phyloP scores from a whole-genome alignment of 2,797 vertebrate species.

The Chrysocyon brachyurus region DNA sequence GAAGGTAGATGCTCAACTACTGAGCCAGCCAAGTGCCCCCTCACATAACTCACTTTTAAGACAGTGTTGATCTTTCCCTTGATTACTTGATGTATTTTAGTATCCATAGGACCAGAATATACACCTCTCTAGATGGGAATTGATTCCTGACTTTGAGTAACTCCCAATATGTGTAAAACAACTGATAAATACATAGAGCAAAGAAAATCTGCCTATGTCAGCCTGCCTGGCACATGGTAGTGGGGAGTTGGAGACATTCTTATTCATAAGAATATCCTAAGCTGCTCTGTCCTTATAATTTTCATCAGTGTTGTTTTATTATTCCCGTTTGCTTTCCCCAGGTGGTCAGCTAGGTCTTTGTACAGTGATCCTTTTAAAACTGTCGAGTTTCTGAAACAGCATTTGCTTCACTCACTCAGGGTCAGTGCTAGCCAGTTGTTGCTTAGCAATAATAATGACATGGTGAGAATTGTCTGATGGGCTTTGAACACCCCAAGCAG shows the following conservation, averaged over 20 bases:
- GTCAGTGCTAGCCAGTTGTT: conserved; percentile 71
- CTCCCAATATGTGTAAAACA: background rate
- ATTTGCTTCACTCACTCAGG: conserved; percentile 69
- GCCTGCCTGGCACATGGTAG: background rate
- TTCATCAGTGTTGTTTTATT: background rate
- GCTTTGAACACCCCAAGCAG: conserved; percentile 54
- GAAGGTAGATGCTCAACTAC: too few species aligned
- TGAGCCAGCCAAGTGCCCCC: too few species aligned
- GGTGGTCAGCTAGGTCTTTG: conserved; percentile 22
- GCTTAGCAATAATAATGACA: conserved; percentile 79
- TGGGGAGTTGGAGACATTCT: background rate
- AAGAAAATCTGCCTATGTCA: background rate
- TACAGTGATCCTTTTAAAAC: background rate
- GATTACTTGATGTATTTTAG: background rate
- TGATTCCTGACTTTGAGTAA: background rate
- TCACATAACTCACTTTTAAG: too few species aligned
- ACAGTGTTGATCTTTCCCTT: background rate
- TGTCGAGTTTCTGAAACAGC: conserved; percentile 62
- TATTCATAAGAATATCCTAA: background rate
- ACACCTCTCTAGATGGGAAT: background rate
- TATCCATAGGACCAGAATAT: background rate
- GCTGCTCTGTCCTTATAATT: background rate
- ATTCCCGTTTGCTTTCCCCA: background rate
- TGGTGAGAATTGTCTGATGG: conserved; percentile 50
- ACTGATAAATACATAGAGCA: background rate